Percentiles rank a stretch among this genome's conserved stretches.
Evolutionary conservation across 2,797 vertebrate genomes (phyloP).

Genomic region (Malurus splendens): DNA sequence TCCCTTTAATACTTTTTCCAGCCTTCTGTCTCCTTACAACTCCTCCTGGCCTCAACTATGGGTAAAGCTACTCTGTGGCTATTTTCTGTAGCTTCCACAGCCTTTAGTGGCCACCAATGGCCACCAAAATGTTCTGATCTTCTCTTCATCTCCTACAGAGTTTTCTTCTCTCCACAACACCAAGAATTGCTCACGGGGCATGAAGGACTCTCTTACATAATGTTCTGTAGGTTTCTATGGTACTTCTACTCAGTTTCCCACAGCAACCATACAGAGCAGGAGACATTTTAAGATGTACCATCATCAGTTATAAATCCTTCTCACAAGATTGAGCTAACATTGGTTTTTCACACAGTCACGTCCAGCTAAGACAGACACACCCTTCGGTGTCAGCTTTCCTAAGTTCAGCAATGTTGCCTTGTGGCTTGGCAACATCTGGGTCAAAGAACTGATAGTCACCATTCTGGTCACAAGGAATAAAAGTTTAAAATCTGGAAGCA

Average conservation of each 20-base stretch:
- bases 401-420: background rate
- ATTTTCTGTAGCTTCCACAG: background rate
- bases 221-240: slow-evolving; percentile 15
- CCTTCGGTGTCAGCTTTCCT: background rate
- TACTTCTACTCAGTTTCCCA: slow-evolving; percentile 14
- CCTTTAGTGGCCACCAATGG: background rate
- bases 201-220: slow-evolving; percentile 9
- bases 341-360: background rate
- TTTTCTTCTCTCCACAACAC: background rate
- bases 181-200: background rate
- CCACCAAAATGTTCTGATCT: background rate
- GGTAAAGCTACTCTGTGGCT: background rate
- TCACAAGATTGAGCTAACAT: background rate
- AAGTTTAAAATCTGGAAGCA: background rate
- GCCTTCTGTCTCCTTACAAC: background rate
- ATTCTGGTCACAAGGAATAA: background rate
- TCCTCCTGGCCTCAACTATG: background rate
- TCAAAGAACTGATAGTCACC: background rate
- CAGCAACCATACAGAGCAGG: slow-evolving; percentile 13
- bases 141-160: background rate
- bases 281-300: slow-evolving; percentile 9
- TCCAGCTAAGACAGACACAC: background rate
- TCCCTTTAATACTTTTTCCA: background rate
- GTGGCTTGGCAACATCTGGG: background rate
- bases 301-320: background rate